These are phyloP conservation scores for Polylopha cassiicola DNA, from an alignment of 2,888 invertebrate species.

Conservation along the genomic window DNA sequence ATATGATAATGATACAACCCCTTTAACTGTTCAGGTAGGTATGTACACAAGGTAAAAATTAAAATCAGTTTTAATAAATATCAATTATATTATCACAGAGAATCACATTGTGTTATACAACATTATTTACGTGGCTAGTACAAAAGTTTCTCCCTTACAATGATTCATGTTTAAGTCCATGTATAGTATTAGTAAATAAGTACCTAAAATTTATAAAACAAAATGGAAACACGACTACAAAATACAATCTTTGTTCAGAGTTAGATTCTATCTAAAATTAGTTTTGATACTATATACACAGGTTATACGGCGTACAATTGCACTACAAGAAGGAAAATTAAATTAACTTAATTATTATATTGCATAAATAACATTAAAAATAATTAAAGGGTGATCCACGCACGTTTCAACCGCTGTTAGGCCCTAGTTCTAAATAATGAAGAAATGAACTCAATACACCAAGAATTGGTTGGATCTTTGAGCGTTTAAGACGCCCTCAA, in stretches of 20 bases:
- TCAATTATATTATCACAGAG: slow-evolving; percentile 77
- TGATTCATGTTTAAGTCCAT: slow-evolving; percentile 44
- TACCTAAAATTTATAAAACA: slow-evolving; percentile 43
- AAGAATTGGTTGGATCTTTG: no score
- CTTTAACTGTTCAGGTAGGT: no score
- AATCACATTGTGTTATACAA: slow-evolving; percentile 77
- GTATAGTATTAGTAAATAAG: slow-evolving; percentile 37
- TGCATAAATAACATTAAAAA: no score
- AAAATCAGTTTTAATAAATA: slow-evolving; percentile 62
- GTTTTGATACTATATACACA: slow-evolving; percentile 17
- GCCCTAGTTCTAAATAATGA: no score
- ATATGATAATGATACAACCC: no score
- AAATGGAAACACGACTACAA: slow-evolving; percentile 53
- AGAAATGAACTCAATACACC: no score
- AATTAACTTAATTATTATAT: no score
- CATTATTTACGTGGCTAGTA: slow-evolving; percentile 74
- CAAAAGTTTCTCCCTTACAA: slow-evolving; percentile 67
- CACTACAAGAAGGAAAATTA: no score
- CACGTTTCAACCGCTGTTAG: no score
- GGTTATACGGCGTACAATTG: slow-evolving; percentile 16
- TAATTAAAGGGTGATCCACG: no score
- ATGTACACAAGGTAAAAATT: no score
- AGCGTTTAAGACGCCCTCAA: no score
- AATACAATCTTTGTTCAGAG: slow-evolving; percentile 47
- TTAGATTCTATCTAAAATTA: slow-evolving; percentile 26